Percentiles rank a stretch among this genome's conserved stretches.
phyloP scores from a whole-genome alignment of 2,888 invertebrate genomes.

The Amphipoea lucens region DNA sequence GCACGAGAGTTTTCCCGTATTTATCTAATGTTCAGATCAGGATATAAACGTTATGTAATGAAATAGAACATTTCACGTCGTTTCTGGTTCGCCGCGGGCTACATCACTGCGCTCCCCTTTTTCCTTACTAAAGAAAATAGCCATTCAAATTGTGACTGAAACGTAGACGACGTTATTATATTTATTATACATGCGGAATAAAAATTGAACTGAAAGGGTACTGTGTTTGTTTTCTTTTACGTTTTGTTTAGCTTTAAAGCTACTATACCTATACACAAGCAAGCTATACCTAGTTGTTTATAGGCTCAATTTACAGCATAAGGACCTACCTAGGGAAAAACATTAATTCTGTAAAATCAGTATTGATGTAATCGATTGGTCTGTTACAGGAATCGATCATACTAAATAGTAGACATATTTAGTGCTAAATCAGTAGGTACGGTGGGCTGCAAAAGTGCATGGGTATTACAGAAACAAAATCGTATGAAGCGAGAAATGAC shows the following conservation, averaged over 20 bases:
- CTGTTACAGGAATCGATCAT: background rate
- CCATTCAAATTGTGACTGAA: conserved; percentile 50
- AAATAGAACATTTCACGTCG: conserved; percentile 51
- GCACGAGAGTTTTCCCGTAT: conserved; percentile 19
- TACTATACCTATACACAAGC: background rate
- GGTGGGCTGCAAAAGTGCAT: no score
- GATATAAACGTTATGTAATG: conserved; percentile 43
- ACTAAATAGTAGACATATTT: background rate
- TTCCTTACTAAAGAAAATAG: conserved; percentile 45
- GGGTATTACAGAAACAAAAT: no score
- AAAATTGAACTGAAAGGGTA: conserved; percentile 8
- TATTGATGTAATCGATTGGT: background rate
- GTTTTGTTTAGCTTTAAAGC: conserved; percentile 11
- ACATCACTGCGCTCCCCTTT: conserved; percentile 37
- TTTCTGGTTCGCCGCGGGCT: conserved; percentile 40
- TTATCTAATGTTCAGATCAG: conserved; percentile 35
- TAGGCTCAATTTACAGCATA: background rate
- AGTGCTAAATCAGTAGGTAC: background rate
- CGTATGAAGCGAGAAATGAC: no score
- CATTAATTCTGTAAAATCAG: background rate
- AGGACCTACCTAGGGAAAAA: background rate
- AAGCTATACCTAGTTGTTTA: background rate
- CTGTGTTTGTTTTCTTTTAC: conserved; percentile 12
- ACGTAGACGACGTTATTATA: conserved; percentile 50
- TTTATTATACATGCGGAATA: conserved; percentile 26